Conservation (phyloP, 1,140 invertebrate species). For the Macrobrachium nipponense region DNA sequence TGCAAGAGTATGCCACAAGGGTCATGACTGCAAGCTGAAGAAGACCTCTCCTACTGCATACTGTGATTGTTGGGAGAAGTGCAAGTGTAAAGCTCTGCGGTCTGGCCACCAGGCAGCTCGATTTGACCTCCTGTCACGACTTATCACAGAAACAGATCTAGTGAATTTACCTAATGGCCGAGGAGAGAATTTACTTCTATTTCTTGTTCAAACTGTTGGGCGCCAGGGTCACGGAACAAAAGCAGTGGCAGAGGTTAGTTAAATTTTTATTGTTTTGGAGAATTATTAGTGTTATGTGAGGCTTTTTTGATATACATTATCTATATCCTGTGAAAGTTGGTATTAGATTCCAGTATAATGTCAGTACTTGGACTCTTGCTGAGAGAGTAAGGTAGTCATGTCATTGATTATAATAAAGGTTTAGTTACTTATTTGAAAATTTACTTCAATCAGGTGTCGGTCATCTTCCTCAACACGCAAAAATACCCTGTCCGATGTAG, state of each 20-base stretch:
- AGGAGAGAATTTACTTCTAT: conserved; percentile 96
- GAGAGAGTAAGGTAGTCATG: too few relatives aligned
- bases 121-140: conserved; percentile 85
- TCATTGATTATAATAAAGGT: too few relatives aligned
- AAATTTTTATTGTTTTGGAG: background rate
- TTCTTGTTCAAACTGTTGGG: conserved; percentile 97
- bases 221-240: conserved; percentile 94
- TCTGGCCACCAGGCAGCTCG: conserved; percentile 92
- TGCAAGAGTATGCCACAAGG: conserved; percentile 85
- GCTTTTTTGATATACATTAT: background rate
- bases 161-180: conserved; percentile 88
- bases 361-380: too few relatives aligned
- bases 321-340: background rate
- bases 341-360: background rate
- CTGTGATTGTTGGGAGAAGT: conserved; percentile 99
- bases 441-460: conserved; percentile 36
- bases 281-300: background rate
- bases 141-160: conserved; percentile 90
- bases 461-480: conserved; percentile 50
- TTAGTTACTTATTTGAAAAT: background rate
- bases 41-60: conserved; percentile 98
- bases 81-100: conserved; percentile 94
- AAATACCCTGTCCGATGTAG: conserved; percentile 46
- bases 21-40: conserved; percentile 99
- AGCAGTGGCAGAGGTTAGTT: conserved; percentile 80